Conservation (phyloP, 2,888 invertebrate species). For the Autographa pulchrina region DNA sequence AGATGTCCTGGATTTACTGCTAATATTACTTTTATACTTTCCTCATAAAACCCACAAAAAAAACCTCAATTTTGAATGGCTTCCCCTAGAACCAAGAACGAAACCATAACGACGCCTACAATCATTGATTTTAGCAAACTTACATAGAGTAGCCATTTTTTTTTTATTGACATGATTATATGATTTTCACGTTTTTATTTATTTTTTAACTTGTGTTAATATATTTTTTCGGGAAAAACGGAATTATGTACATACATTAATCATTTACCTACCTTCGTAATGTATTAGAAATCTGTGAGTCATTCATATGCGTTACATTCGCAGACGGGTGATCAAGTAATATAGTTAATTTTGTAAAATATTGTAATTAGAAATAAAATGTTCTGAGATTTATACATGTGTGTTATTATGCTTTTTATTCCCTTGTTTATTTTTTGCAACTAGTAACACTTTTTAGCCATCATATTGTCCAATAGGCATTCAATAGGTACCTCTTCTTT, state of each 20-base stretch:
- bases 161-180: not conserved
- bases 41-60: slow-evolving; percentile 14
- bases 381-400: slow-evolving; percentile 48
- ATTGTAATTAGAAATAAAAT: slow-evolving; percentile 70
- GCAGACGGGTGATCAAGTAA: slow-evolving; percentile 58
- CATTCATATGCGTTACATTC: slow-evolving; percentile 23
- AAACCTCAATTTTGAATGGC: not conserved
- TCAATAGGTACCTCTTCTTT: no score
- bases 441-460: not conserved
- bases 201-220: not conserved
- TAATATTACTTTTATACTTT: slow-evolving; percentile 3
- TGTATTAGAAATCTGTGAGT: slow-evolving; percentile 32
- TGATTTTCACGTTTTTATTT: not conserved
- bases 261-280: slow-evolving; percentile 14
- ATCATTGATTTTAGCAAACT: not conserved
- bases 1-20: slow-evolving; percentile 17
- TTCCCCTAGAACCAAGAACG: no score
- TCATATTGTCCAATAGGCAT: no score
- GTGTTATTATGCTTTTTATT: slow-evolving; percentile 14
- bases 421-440: not conserved
- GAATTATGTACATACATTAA: slow-evolving; percentile 10
- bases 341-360: slow-evolving; percentile 72
- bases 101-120: not conserved
- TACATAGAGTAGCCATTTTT: not conserved
- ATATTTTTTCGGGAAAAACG: slow-evolving; percentile 5